Conservation (phyloP, 2,888 invertebrate genomes). For the Eutolmus rufibarbis region DNA sequence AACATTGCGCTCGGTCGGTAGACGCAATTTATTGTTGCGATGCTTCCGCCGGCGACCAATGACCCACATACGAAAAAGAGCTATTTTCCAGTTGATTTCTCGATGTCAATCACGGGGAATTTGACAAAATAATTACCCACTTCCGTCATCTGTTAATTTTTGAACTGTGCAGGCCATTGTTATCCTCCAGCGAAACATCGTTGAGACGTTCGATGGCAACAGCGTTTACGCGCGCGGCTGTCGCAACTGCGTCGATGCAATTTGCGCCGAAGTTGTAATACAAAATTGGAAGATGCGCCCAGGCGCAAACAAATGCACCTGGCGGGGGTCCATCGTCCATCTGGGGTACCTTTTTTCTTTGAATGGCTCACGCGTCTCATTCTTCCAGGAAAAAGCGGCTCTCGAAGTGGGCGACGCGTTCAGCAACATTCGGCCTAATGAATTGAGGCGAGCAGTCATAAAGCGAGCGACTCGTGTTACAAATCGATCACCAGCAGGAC, state of each 20-base stretch:
- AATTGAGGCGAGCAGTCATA: slow-evolving; percentile 19
- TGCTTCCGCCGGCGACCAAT: slow-evolving; percentile 31
- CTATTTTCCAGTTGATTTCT: slow-evolving; percentile 39
- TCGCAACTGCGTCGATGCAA: background rate
- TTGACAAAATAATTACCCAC: slow-evolving; percentile 37
- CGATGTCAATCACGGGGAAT: slow-evolving; percentile 37
- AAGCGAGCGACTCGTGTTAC: slow-evolving; percentile 42
- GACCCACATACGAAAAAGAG: slow-evolving; percentile 25
- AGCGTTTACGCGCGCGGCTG: background rate
- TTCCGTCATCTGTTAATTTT: slow-evolving; percentile 30
- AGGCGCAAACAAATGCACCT: background rate
- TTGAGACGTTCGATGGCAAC: background rate
- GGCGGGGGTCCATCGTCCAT: slow-evolving; percentile 17
- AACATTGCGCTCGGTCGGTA: slow-evolving; percentile 1
- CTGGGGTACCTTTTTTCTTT: background rate
- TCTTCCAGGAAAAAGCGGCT: background rate
- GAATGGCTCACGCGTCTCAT: background rate
- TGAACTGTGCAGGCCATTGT: background rate
- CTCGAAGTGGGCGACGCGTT: slow-evolving; percentile 18
- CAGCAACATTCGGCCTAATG: background rate
- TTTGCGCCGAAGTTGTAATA: slow-evolving; percentile 8
- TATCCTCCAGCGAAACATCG: background rate
- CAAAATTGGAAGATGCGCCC: slow-evolving; percentile 6
- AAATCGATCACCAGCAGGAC: slow-evolving; percentile 46
- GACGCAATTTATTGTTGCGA: slow-evolving; percentile 17